Base-by-base conservation (phyloP, 2,888 invertebrate species). In the Scaptomyza flava region DNA sequence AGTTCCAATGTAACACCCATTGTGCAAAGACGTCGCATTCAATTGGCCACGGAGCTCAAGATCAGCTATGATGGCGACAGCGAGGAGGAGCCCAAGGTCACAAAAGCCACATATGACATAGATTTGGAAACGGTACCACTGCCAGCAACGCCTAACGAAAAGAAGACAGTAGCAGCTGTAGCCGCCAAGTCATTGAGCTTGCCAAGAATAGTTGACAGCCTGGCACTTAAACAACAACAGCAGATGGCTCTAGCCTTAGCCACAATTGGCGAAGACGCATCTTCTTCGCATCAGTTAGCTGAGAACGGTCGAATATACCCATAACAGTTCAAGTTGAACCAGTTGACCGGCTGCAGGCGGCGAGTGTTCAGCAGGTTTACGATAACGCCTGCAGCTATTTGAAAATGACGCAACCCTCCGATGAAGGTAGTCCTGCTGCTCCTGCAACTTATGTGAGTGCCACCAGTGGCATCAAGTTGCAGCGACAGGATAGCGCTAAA, bases 21-120 rank as follows among this genome's bases (percentile, higher is more conserved):
- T 31, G 57, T 89, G 51, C 90, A 90, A 38, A 74, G 90, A 8
- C 80, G 90, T 46, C 81, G 83, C 61, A 88, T 91, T 38, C 90
- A 90, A 67, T 62, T 89, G 68, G 86, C 87, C 68, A 90, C 89
- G n/a, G 87, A 90, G 81, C 85, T 91, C 58, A 82, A 87, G 72
- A 91, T 91, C 77, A 66, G 77, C 65, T 75, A 77, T 61, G 70
- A 72, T 17, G 70, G 68, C 48, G 70, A 76, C 72, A 80, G 62
- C 63, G 81, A 81, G 47, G 76, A 84, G 52, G 78, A 79, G 56
- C 66, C 67, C 58, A 76, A 77, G 82, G 68, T 11, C 36, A 51
- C 12, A 11, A 48, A 30, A 8, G 7, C 34, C 53, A 51, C 58
- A 14, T n/a, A 20, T 78, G 71, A 61, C 68, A 68, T 67, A 62